Evolutionary conservation across 2,113 vertebrate species (phyloP).

Genomic region (Pachypanchax playfairii): DNA sequence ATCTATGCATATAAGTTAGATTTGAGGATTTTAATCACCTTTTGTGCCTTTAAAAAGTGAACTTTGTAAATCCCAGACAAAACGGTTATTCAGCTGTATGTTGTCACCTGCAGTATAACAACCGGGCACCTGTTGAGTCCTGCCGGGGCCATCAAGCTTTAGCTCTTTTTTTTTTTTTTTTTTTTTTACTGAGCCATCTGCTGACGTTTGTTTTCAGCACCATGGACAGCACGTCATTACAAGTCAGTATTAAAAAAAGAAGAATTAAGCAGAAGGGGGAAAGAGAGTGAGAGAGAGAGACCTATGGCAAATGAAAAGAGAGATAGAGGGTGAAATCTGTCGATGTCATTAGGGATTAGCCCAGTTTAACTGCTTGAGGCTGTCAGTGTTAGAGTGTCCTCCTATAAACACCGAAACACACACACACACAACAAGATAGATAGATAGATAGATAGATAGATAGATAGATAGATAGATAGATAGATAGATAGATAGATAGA

Average conservation of each 20-base stretch:
- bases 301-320: slow-evolving; percentile 26
- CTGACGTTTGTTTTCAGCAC: slow-evolving; percentile 63
- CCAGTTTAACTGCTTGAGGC: slow-evolving; percentile 67
- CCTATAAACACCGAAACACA: slow-evolving; percentile 28
- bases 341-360: slow-evolving; percentile 75
- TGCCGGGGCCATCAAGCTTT: slow-evolving; percentile 34
- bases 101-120: neutral
- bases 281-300: neutral
- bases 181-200: neutral
- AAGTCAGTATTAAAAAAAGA: slow-evolving; percentile 3
- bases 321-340: slow-evolving; percentile 35
- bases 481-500: slow-evolving; percentile 29
- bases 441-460: slow-evolving; percentile 34
- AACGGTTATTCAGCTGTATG: slow-evolving; percentile 5
- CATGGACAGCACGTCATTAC: slow-evolving; percentile 55
- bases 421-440: slow-evolving; percentile 20
- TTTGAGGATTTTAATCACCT: neutral
- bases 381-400: slow-evolving; percentile 60
- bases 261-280: neutral
- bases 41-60: neutral
- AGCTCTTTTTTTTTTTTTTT: too few relatives aligned
- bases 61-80: too few relatives aligned
- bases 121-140: slow-evolving; percentile 64
- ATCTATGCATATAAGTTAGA: neutral
- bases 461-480: slow-evolving; percentile 29